These are phyloP conservation scores for Lepus townsendii DNA, from an alignment of 2,797 vertebrate genomes.

Conservation along the genomic window DNA sequence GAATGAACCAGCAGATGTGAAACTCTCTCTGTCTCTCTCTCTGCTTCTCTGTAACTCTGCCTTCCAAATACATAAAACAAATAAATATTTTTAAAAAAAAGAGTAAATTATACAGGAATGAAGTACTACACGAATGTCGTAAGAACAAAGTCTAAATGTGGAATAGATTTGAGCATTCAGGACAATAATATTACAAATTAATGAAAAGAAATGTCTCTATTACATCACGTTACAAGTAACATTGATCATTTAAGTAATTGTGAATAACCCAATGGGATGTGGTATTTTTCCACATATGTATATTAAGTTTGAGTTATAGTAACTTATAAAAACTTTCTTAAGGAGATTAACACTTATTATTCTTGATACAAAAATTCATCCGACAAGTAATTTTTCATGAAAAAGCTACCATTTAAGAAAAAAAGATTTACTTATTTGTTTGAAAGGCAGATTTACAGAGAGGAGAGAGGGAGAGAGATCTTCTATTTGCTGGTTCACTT, in stretches of 20 bases:
- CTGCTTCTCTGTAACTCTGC: too few relatives aligned
- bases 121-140: background rate
- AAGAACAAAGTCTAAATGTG: background rate
- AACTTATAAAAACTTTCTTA: background rate
- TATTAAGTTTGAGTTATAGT: background rate
- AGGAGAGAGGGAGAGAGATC: too few relatives aligned
- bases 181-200: background rate
- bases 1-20: too few relatives aligned
- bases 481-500: too few relatives aligned
- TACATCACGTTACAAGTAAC: background rate
- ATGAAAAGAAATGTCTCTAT: background rate
- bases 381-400: background rate
- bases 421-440: too few relatives aligned
- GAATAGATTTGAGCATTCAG: background rate
- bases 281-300: background rate
- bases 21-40: too few relatives aligned
- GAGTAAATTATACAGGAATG: background rate
- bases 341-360: background rate
- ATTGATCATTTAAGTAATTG: background rate
- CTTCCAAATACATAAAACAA: background rate
- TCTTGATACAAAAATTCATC: slow-evolving; percentile 3
- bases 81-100: background rate
- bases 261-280: background rate
- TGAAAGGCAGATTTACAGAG: too few relatives aligned
- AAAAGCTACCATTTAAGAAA: background rate